Evolutionary conservation across 1,140 invertebrate species (phyloP), one percentile per base, ranked within the genome.

Genomic region (Whitmania pigra): DNA sequence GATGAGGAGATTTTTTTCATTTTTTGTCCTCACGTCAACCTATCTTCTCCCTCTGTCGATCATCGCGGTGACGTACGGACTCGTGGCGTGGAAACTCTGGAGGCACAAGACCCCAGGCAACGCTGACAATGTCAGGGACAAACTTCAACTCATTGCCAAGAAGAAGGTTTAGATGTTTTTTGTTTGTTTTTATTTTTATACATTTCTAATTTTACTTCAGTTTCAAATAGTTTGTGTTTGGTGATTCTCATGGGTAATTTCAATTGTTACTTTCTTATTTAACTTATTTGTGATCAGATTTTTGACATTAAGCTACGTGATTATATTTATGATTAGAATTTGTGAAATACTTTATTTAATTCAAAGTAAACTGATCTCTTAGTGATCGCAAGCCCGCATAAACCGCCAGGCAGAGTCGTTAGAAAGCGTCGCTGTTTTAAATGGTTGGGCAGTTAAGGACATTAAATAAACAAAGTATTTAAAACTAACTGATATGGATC

Each of bases 41-140:
- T 86, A 85, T 77, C 76, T 82, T 9, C 76, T 86, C 20, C 85
- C 85, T 0, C 78, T 86, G 72, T 60, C 79, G 7, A 78, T 83
- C n/a, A 78, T 86, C 9, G 78, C 79, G 5, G 80, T 83, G 57
- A 83, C 84, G 0, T 86, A 86, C 75, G 76, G 82, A 6, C 79
- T 81, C 36, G 77, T 82, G 53, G 78, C 76, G 29, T 74, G 77
- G 25, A 74, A 78, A 67, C 75, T 82, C 3, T 85, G 85, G 82
- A 76, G 80, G 29, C 76, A 83, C 55, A 82, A 78, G 9, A 76
- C 82, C 0, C 85, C 85, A 5, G 85, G 85, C 9, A 84, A 86
- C 72, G 82, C 82, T 0, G 81, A 86, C 73, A 77, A 80, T 5
- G 76, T 75, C 9, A 73, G 85, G 57, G 85, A 86, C 74, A 75